Base-by-base conservation (phyloP, 2,113 vertebrate genomes). In the Psophia crepitans region DNA sequence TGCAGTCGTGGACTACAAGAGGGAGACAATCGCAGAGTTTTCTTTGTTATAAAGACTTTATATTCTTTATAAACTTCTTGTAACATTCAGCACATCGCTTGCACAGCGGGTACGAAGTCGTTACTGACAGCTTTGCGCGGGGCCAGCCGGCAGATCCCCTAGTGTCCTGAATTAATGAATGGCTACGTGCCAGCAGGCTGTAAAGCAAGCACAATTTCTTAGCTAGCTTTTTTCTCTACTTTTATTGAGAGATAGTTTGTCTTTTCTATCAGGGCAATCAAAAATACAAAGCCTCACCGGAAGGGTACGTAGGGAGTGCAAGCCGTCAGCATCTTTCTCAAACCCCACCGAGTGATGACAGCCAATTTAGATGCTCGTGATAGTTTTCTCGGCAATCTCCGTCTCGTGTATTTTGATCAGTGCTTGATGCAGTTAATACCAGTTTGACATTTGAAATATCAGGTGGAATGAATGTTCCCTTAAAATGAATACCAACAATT, bases 401-500 rank as follows among this genome's bases (percentile, higher is more conserved):
- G 41, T 74, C 76, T 84, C 89, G 70, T 74, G 84, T 96, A 64
- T 93, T 96, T 96, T 94, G 95, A 96, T 95, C 93, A 37, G 78
- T 37, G 64, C 78, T 69, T 87, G 90, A 91, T 93, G 91, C 63
- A 63, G 66, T 89, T 97, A 83, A 94, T 87, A n/a, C 84, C 77
- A 35, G 66, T 84, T 80, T 92, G 93, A 95, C 84, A 71, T 94
- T 60, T 74, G 90, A 93, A 94, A 77, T 88, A 94, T 16, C 84
- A 46, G 33, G 49, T 64, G 69, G 76, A 57, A 64, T 91, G 68
- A 90, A 41, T 20, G 75, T 91, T 85, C 51, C 28, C 51, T 96
- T 91, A 41, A 88, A 87, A 88, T 19, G 70, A 95, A 87, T 66
- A 73, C 57, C 70, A 81, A 51, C 75, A 60, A 17, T 84, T 88